A percentile compares a stretch with the other conserved stretches of the same genome.
phyloP scores from a whole-genome alignment of 2,113 vertebrate species.

The Thunnus thynnus region DNA sequence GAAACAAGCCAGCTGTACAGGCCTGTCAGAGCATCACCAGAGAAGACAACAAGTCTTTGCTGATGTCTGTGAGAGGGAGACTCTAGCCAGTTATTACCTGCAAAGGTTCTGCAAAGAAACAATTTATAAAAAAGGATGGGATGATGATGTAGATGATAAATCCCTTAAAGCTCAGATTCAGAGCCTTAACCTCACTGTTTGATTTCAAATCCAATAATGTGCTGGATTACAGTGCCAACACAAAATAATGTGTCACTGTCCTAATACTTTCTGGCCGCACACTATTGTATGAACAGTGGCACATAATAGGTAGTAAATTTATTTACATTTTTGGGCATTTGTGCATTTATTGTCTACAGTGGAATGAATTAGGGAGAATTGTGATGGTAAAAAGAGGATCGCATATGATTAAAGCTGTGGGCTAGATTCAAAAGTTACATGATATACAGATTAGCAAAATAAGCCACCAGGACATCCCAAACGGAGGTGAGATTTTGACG shows the following conservation, averaged over 20 bases:
- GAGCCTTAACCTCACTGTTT: background rate
- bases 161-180: constrained; percentile 5
- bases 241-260: background rate
- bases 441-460: background rate
- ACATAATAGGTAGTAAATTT: background rate
- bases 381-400: background rate
- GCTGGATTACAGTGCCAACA: background rate
- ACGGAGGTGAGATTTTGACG: background rate
- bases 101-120: background rate
- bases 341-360: background rate
- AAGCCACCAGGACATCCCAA: background rate
- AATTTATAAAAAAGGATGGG: no score
- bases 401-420: background rate
- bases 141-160: background rate
- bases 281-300: background rate
- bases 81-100: no score
- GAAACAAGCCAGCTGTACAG: background rate
- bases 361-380: background rate
- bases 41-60: background rate
- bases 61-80: background rate
- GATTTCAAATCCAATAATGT: constrained; percentile 24
- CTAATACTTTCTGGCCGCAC: background rate
- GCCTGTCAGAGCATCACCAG: background rate
- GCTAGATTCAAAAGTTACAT: background rate
- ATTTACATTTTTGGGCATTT: background rate